These are phyloP conservation scores for Drosophila nasuta DNA, from an alignment of 1,140 invertebrate species.

Conservation along the genomic window DNA sequence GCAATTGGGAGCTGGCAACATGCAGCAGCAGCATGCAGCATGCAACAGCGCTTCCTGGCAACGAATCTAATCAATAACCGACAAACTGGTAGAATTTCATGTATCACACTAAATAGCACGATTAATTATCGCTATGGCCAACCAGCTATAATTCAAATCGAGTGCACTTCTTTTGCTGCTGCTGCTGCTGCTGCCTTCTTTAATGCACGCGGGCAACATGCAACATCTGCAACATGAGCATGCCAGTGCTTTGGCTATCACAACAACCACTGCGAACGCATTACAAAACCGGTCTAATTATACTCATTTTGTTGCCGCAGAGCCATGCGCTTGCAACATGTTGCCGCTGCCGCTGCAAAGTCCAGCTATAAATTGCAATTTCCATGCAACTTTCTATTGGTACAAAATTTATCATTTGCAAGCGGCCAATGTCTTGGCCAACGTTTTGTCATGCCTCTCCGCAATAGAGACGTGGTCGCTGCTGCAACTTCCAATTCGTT, in stretches of 20 bases:
- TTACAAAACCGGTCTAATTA: constrained; percentile 83
- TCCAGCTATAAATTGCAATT: constrained; percentile 78
- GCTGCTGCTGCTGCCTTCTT: constrained; percentile 2
- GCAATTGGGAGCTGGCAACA: constrained; percentile 46
- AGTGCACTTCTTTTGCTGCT: constrained; percentile 53
- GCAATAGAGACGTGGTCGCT: not conserved
- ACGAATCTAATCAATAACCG: constrained; percentile 82
- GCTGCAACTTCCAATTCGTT: constrained; percentile 58
- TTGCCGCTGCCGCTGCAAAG: constrained; percentile 44
- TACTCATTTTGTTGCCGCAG: constrained; percentile 73
- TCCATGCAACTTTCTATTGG: constrained; percentile 80
- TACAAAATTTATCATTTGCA: constrained; percentile 75
- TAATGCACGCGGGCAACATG: constrained; percentile 63
- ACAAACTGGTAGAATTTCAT: constrained; percentile 83
- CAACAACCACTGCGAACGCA: constrained; percentile 48
- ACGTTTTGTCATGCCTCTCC: constrained; percentile 33
- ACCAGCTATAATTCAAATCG: constrained; percentile 80
- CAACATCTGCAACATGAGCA: constrained; percentile 63
- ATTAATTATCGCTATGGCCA: constrained; percentile 77
- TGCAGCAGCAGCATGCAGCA: constrained; percentile 27
- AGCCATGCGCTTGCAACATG: constrained; percentile 65
- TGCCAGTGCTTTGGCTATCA: constrained; percentile 12
- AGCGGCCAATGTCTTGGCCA: constrained; percentile 41
- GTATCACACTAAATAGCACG: constrained; percentile 82
- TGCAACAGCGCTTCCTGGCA: constrained; percentile 52